phyloP scores from a whole-genome alignment of 2,888 invertebrate species.

The Drosophila kuntzei region DNA sequence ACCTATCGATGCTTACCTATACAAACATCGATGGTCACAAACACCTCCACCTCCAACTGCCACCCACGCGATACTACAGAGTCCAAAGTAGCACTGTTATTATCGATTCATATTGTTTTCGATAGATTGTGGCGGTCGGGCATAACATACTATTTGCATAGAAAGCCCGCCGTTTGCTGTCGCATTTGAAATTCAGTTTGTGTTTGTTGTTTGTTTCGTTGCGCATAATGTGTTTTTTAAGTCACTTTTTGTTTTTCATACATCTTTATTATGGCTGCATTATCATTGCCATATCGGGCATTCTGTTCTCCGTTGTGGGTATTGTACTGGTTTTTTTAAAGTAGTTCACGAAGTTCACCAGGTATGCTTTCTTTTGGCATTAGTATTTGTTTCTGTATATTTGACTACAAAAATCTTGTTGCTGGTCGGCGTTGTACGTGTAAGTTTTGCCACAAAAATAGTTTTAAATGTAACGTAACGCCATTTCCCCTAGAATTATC shows the following conservation, averaged over 20 bases:
- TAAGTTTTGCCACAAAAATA: slow-evolving; percentile 41
- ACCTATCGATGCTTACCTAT: too few relatives aligned
- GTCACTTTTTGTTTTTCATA: slow-evolving; percentile 35
- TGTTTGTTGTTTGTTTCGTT: not conserved
- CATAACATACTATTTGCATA: not conserved
- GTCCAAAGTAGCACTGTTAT: not conserved
- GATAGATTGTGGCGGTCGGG: too few relatives aligned
- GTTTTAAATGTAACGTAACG: not conserved
- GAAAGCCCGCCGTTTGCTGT: slow-evolving; percentile 6
- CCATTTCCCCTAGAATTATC: not conserved
- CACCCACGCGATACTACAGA: not conserved
- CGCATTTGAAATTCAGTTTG: slow-evolving; percentile 20
- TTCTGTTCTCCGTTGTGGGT: slow-evolving; percentile 15
- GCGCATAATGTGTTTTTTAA: slow-evolving; percentile 26
- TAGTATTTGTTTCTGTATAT: slow-evolving; percentile 21
- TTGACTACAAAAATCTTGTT: slow-evolving; percentile 17
- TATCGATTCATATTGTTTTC: not conserved
- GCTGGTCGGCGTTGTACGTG: slow-evolving; percentile 29
- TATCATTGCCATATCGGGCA: slow-evolving; percentile 34
- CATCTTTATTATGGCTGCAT: slow-evolving; percentile 38
- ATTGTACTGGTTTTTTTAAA: not conserved
- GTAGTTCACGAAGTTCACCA: not conserved
- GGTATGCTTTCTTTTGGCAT: not conserved
- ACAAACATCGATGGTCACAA: too few relatives aligned
- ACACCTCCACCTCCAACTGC: too few relatives aligned